Conservation (phyloP, 1,140 invertebrate genomes). For the Pectinophora gossypiella region DNA sequence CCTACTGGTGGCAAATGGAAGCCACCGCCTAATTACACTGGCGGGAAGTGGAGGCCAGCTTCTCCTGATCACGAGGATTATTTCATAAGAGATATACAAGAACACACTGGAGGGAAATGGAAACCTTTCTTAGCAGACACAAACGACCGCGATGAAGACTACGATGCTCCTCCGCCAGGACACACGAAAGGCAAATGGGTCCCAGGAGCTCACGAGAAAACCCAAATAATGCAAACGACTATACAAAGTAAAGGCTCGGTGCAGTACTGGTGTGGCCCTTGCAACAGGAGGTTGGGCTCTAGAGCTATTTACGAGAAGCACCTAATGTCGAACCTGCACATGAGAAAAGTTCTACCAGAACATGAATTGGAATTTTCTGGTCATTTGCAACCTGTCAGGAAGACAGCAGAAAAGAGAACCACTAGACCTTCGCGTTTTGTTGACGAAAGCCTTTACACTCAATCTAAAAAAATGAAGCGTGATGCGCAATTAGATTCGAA, state of each 20-base stretch:
- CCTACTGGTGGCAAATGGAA: slow-evolving; percentile 81
- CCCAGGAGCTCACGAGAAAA: slow-evolving; percentile 78
- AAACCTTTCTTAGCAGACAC: slow-evolving; percentile 54
- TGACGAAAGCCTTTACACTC: slow-evolving; percentile 42
- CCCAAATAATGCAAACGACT: slow-evolving; percentile 70
- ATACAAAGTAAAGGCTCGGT: slow-evolving; percentile 72
- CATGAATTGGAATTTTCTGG: slow-evolving; percentile 77
- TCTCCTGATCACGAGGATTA: slow-evolving; percentile 65
- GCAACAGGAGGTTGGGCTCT: slow-evolving; percentile 83
- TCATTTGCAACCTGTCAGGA: slow-evolving; percentile 49
- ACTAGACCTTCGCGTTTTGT: slow-evolving; percentile 47
- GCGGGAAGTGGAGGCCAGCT: slow-evolving; percentile 82
- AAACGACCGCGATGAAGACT: slow-evolving; percentile 63
- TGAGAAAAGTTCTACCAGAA: slow-evolving; percentile 81
- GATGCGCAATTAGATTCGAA: slow-evolving; percentile 28
- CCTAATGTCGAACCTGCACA: slow-evolving; percentile 83
- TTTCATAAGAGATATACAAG: slow-evolving; percentile 60
- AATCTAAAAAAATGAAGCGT: slow-evolving; percentile 38
- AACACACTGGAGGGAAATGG: slow-evolving; percentile 68
- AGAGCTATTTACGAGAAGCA: slow-evolving; percentile 85
- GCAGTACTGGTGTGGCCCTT: slow-evolving; percentile 87
- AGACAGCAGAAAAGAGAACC: slow-evolving; percentile 43
- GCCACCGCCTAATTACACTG: slow-evolving; percentile 81
- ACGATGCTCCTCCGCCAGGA: slow-evolving; percentile 78
- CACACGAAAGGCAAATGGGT: slow-evolving; percentile 88